Percentiles rank a stretch among this genome's conserved stretches.
phyloP scores from a whole-genome alignment of 2,888 invertebrate species.

The Himalopsyche tibetana region DNA sequence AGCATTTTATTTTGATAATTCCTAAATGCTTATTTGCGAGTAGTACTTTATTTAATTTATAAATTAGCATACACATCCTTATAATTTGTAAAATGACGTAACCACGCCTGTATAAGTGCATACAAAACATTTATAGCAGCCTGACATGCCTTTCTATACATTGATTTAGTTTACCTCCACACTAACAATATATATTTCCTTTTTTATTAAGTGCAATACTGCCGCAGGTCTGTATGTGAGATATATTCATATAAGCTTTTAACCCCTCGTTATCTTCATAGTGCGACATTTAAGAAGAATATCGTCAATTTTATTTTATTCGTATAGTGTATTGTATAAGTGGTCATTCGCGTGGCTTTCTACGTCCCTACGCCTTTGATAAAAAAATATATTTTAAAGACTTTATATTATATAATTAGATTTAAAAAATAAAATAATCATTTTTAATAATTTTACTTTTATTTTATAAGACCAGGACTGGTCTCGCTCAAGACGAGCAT shows the following conservation, averaged over 20 bases:
- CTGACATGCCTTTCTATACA: not conserved
- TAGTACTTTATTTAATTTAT: not conserved
- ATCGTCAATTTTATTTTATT: no score
- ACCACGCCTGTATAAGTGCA: not conserved
- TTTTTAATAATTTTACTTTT: no score
- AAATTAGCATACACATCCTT: not conserved
- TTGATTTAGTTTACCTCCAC: not conserved
- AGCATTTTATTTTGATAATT: not conserved
- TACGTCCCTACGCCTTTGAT: no score
- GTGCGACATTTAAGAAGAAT: no score
- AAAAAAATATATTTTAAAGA: no score
- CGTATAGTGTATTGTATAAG: no score
- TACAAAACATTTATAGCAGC: slow-evolving; percentile 1
- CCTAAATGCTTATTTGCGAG: no score
- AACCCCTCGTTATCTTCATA: not conserved
- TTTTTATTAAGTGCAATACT: slow-evolving; percentile 26
- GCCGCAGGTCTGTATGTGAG: not conserved
- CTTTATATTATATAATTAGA: no score
- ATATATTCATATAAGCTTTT: not conserved
- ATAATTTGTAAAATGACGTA: not conserved
- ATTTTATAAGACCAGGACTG: no score
- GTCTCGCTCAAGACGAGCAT: no score
- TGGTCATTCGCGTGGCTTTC: no score
- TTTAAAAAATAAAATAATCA: no score
- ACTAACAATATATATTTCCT: slow-evolving; percentile 1